phyloP scores from a whole-genome alignment of 2,888 invertebrate species.

The Plebejus melissa region DNA sequence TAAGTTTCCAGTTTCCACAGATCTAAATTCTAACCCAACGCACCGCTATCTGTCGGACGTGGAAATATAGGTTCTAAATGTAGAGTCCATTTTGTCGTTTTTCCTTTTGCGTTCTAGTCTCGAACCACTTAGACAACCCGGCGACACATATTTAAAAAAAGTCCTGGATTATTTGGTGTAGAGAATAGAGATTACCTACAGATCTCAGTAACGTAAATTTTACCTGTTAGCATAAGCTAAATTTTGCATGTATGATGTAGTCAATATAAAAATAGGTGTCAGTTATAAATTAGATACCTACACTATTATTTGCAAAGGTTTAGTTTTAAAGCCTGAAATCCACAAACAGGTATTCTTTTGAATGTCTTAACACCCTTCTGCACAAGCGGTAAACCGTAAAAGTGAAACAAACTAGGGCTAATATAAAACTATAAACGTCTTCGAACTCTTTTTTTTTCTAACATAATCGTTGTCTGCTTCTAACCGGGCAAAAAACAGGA shows the following conservation, averaged over 20 bases:
- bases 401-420: conserved; percentile 51
- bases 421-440: conserved; percentile 57
- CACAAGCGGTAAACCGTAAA: neutral
- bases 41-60: neutral
- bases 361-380: neutral
- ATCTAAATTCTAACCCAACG: neutral
- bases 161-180: neutral
- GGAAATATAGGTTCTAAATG: neutral
- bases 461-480: conserved; percentile 53
- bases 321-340: neutral
- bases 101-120: neutral
- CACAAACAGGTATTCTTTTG: neutral
- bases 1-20: neutral
- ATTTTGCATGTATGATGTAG: no score
- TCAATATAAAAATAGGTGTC: no score
- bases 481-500: conserved; percentile 59
- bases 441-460: conserved; percentile 64
- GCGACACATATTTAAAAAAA: neutral
- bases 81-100: neutral
- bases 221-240: no score
- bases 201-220: no score
- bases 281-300: neutral
- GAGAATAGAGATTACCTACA: neutral
- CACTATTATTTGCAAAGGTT: neutral
- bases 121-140: neutral